phyloP scores from a whole-genome alignment of 2,797 vertebrate species.

The Sylvia borin region DNA sequence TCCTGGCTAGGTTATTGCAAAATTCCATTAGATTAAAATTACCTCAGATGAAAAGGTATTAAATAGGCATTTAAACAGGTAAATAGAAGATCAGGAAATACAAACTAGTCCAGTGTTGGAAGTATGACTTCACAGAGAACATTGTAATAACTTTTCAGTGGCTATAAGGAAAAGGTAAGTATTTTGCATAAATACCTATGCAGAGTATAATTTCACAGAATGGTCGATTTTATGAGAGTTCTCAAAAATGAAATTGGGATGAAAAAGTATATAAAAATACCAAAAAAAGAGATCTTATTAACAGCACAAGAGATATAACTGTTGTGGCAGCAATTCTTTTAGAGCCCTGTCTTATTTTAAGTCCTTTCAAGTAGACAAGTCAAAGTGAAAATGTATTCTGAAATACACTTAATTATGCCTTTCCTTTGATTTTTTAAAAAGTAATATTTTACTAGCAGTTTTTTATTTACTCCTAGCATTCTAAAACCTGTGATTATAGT shows the following conservation, averaged over 20 bases:
- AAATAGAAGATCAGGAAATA: neutral
- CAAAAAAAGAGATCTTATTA: neutral
- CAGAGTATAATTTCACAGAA: neutral
- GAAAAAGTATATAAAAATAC: neutral
- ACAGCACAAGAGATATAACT: neutral
- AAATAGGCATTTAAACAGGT: neutral
- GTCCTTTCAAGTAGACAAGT: neutral
- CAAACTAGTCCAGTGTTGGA: neutral
- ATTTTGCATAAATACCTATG: neutral
- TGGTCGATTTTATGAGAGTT: neutral
- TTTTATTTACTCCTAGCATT: neutral
- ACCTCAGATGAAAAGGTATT: neutral
- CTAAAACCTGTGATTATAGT: neutral
- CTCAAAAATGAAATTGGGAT: neutral
- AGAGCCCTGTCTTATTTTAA: neutral
- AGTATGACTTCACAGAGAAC: neutral
- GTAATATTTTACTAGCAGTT: neutral
- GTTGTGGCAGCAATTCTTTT: neutral
- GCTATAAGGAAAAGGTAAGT: neutral
- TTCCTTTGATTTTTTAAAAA: neutral
- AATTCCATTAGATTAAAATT: conserved; percentile 13
- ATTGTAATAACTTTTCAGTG: neutral
- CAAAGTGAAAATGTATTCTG: neutral
- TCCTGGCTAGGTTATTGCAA: neutral
- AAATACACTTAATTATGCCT: neutral